Conservation (phyloP, 2,888 invertebrate species). For the Drosophila kanekoi region DNA sequence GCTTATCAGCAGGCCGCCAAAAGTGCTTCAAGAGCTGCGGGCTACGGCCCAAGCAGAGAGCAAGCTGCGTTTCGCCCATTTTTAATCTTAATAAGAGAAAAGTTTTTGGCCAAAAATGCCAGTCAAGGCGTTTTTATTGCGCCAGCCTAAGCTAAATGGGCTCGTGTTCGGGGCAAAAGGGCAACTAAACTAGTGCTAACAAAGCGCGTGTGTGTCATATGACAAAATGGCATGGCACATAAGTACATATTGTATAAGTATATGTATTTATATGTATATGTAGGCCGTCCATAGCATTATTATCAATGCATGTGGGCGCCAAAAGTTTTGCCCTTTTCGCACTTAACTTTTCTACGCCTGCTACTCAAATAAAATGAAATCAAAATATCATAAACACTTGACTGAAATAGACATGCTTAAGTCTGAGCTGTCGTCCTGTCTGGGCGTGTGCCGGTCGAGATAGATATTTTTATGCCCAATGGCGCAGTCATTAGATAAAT, state of each 20-base stretch:
- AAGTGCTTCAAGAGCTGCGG: constrained; percentile 29
- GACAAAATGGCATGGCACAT: constrained; percentile 39
- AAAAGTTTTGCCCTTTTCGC: constrained; percentile 60
- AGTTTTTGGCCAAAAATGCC: constrained; percentile 52
- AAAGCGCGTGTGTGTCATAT: constrained; percentile 48
- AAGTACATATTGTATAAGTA: constrained; percentile 1
- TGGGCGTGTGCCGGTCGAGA: constrained; percentile 42
- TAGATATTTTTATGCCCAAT: constrained; percentile 40
- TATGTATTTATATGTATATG: neutral
- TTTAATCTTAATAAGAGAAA: constrained; percentile 79
- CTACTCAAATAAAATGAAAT: constrained; percentile 65
- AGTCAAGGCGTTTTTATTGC: constrained; percentile 59
- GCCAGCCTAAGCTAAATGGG: constrained; percentile 11
- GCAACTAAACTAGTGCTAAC: constrained; percentile 37
- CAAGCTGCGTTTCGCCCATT: constrained; percentile 66
- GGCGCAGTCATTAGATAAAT: constrained; percentile 70
- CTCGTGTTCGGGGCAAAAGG: too few relatives aligned
- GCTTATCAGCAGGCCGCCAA: constrained; percentile 76
- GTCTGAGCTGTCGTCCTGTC: constrained; percentile 26
- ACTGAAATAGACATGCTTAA: constrained; percentile 5
- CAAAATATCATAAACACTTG: constrained; percentile 81
- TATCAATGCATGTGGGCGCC: constrained; percentile 61
- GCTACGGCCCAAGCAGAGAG: constrained; percentile 12
- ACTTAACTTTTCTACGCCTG: constrained; percentile 34
- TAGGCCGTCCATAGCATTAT: constrained; percentile 38